Conservation (phyloP, 2,113 vertebrate species). For the Oreochromis spilurus region DNA sequence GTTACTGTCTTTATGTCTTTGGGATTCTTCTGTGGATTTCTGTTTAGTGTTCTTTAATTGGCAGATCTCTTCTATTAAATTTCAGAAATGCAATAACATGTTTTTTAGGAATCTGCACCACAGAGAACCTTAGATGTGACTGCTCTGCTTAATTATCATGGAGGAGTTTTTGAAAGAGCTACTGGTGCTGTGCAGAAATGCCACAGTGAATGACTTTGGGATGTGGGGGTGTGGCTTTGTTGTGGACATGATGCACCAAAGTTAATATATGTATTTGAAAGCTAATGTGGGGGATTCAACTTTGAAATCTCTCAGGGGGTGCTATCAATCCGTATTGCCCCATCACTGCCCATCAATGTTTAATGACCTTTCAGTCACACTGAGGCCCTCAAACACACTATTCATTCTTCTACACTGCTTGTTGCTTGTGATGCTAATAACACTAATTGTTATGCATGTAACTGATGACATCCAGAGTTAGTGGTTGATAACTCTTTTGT, state of each 20-base stretch:
- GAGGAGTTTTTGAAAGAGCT: not conserved
- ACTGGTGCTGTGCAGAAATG: not conserved
- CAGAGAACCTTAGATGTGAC: not conserved
- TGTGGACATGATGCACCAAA: not conserved
- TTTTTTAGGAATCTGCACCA: not conserved
- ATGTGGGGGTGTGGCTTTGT: not conserved
- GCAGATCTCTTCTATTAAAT: not conserved
- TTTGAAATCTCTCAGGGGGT: not conserved
- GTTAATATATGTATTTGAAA: not conserved
- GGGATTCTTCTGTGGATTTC: not conserved
- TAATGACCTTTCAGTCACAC: not conserved
- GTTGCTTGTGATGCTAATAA: not conserved
- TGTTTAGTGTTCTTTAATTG: not conserved
- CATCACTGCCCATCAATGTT: not conserved
- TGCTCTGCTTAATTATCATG: not conserved
- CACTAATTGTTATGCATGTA: not conserved
- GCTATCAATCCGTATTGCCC: not conserved
- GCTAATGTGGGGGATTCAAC: not conserved
- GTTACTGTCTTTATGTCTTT: not conserved
- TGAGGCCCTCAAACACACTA: not conserved
- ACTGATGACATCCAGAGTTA: not conserved
- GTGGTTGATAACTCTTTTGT: not conserved
- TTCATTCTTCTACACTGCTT: not conserved
- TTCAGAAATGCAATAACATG: not conserved
- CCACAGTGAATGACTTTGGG: not conserved